phyloP scores from a whole-genome alignment of 2,113 vertebrate species.

The Craseonycteris thonglongyai region DNA sequence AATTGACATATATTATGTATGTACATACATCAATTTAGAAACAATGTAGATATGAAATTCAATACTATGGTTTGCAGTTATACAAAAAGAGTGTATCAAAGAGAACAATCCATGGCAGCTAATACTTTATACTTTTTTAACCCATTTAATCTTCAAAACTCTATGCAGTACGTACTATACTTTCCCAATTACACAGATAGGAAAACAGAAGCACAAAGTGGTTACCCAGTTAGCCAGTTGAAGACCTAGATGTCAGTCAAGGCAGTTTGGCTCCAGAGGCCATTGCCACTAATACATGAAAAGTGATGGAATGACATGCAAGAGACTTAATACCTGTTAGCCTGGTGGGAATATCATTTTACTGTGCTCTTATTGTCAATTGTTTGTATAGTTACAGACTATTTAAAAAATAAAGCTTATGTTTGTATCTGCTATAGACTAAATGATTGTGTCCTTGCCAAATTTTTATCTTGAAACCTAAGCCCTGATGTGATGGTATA shows the following conservation, averaged over 20 bases:
- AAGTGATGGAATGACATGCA: neutral
- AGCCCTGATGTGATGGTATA: neutral
- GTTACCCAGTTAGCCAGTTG: neutral
- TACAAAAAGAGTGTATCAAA: neutral
- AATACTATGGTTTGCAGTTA: neutral
- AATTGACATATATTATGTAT: neutral
- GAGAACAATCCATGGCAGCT: neutral
- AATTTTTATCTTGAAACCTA: neutral
- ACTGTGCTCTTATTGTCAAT: neutral
- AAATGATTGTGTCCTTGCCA: neutral
- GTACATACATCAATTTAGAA: neutral
- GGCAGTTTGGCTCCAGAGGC: neutral
- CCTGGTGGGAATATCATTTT: neutral
- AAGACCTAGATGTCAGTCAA: neutral
- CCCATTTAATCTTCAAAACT: neutral
- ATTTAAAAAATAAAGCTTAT: neutral
- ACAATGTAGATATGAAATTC: neutral
- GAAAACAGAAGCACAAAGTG: neutral
- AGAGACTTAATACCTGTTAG: neutral
- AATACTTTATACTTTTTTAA: neutral
- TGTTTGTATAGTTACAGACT: neutral
- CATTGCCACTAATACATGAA: neutral
- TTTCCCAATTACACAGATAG: neutral
- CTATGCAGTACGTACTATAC: neutral
- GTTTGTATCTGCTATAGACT: neutral